Evolutionary conservation across 2,888 invertebrate species (phyloP), one percentile per base, ranked within the genome.

Genomic region (Homarus gammarus): DNA sequence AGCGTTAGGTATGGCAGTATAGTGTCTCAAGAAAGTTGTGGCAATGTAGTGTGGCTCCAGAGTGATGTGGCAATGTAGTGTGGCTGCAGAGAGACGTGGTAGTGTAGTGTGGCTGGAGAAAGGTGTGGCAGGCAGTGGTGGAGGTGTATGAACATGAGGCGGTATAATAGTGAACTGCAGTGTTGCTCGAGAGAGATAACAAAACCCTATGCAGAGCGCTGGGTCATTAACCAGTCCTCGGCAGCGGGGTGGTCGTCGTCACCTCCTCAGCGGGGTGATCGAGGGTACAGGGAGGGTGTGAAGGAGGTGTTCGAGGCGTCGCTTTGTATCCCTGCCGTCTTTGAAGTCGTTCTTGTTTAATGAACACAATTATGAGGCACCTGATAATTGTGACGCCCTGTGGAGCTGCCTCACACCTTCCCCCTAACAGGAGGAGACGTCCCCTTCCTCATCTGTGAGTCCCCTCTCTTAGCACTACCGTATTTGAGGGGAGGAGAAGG

Each of bases 351-450:
- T 84, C 75, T 18, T 75, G 75, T 84, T 84, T 84, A 77, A 85
- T 85, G 77, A 85, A 77, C 77, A 77, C 85, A 85, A 85, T 85
- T 85, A 85, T 77, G 77, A 85, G 77, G 44, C 77, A 49, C 77
- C 68, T 85, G 64, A 85, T 85, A 85, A 85, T 85, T 85, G 85
- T 85, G 77, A 22, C 56, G n/a, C 68, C 64, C 64, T 27, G 44
- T 40, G 38, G 38, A 82, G 81, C 68, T n/a, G 64, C n/a, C 61
- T 70, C 70, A 31, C n/a, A n/a, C n/a, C n/a, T n/a, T n/a, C n/a
- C n/a, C n/a, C n/a, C n/a, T 44, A 44, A 44, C 6, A 8, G 44
- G 44, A 44, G 44, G 44, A 44, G 6, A 44, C 12, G 6, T 44
- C 12, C 12, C 44, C 44, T 12, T 44, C 44, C 44, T 44, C 44